phyloP scores from a whole-genome alignment of 2,797 vertebrate genomes.

The Linurgus olivaceus region DNA sequence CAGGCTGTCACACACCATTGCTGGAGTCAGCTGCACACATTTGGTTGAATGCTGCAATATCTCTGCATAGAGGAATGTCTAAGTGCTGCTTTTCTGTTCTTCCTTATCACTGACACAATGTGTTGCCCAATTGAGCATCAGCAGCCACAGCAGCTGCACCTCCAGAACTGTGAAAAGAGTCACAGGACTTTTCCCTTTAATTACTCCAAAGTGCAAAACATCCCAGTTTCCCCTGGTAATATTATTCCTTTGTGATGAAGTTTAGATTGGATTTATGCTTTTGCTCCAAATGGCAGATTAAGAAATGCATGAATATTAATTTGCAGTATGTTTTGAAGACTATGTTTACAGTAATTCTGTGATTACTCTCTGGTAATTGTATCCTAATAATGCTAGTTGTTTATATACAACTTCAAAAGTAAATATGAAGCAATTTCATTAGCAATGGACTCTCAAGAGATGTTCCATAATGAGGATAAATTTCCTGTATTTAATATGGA shows the following conservation, averaged over 20 bases:
- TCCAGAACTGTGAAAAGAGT: neutral
- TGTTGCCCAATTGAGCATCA: neutral
- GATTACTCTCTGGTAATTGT: conserved; percentile 74
- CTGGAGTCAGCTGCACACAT: neutral
- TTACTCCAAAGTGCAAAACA: conserved; percentile 25
- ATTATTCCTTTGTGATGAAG: conserved; percentile 51
- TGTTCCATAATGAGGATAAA: conserved; percentile 64
- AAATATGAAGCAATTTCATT: conserved; percentile 66
- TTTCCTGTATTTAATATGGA: conserved; percentile 24
- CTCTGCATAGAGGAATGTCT: neutral
- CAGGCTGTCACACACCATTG: neutral
- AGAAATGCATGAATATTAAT: conserved; percentile 74
- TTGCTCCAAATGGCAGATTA: conserved; percentile 56
- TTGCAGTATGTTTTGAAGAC: conserved; percentile 64
- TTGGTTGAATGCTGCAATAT: conserved; percentile 29
- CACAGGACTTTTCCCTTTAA: neutral
- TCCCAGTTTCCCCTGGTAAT: neutral
- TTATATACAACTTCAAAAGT: conserved; percentile 67
- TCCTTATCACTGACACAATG: neutral
- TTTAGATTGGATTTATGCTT: conserved; percentile 12
- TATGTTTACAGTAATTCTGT: conserved; percentile 73
- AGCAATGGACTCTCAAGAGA: conserved; percentile 49
- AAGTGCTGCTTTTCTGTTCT: neutral
- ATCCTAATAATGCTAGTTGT: conserved; percentile 69
- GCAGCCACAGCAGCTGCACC: neutral